Base-by-base conservation (phyloP, 2,113 vertebrate species). In the Nanorana parkeri region DNA sequence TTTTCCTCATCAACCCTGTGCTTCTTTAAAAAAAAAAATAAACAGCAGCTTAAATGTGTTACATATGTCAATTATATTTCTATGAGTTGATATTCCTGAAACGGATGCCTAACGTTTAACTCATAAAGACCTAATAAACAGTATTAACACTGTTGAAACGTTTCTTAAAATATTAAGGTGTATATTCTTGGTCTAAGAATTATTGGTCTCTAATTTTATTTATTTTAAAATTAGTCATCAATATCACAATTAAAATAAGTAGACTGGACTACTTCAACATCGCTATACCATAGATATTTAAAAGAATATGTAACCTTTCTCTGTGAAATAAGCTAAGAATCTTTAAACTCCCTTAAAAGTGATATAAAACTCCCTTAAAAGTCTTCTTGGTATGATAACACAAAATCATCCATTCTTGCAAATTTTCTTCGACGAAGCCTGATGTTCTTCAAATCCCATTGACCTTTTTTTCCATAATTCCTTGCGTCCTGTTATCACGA, bases 291-390 rank as follows among this genome's bases (percentile, higher is more conserved):
- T 32, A 32, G 5, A 32, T 32, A 63, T 63, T 3, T 63, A 21
- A 19, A n/a, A 63, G 7, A 63, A 5, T 32, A 63, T 63, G 60
- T 63, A 63, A 63, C 60, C 60, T 63, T 63, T 63, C n/a, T 63
- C n/a, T 63, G 60, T n/a, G n/a, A 2, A 63, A 20, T 63, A 63
- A 2, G 20, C 5, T 63, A 63, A 4, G 60, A 63, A 63, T 63
- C 60, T 63, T 63, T 21, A 63, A 63, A 63, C 60, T 63, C 60
- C 60, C 20, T 63, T 63, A 63, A 63, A 63, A 63, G 60, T 63
- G 60, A 63, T 19, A 63, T 63, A 63, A 8, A 20, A 5, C n/a
- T n/a, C n/a, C n/a, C n/a, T n/a, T n/a, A n/a, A n/a, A n/a, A n/a
- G 58, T 3, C 60, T 63, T 63, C 60, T 63, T 63, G 60, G 60